These are phyloP conservation scores for Allophyes oxyacanthae DNA, from an alignment of 2,888 invertebrate species.

Conservation along the genomic window DNA sequence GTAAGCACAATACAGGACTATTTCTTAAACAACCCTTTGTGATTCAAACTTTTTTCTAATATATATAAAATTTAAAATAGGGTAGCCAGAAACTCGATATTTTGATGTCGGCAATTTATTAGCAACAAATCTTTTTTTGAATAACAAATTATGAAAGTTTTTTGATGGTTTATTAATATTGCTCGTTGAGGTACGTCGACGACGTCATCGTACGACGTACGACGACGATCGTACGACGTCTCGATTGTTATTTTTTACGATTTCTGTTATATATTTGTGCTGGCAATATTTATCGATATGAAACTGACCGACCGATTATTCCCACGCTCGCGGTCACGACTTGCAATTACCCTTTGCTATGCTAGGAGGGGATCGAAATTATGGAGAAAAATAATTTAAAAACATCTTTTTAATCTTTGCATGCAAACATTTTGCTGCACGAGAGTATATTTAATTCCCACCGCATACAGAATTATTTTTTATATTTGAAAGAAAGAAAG, in stretches of 20 bases:
- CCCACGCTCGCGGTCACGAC: slow-evolving; percentile 58
- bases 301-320: slow-evolving; percentile 33
- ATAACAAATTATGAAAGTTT: slow-evolving; percentile 31
- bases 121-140: slow-evolving; percentile 69
- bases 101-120: slow-evolving; percentile 71
- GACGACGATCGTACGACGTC: too few relatives aligned
- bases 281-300: slow-evolving; percentile 44
- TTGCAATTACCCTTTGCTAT: slow-evolving; percentile 44
- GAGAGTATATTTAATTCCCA: too few relatives aligned
- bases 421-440: too few relatives aligned
- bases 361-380: slow-evolving; percentile 47
- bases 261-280: slow-evolving; percentile 27
- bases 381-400: slow-evolving; percentile 40
- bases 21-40: slow-evolving; percentile 58
- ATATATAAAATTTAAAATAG: slow-evolving; percentile 55
- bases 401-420: slow-evolving; percentile 15
- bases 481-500: too few relatives aligned
- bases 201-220: too few relatives aligned
- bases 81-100: slow-evolving; percentile 67
- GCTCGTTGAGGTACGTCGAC: slow-evolving; percentile 14
- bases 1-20: slow-evolving; percentile 44
- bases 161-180: slow-evolving; percentile 18
- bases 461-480: too few relatives aligned
- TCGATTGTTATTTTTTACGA: slow-evolving; percentile 18
- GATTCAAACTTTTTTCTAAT: slow-evolving; percentile 47